phyloP scores from a whole-genome alignment of 1,140 invertebrate species.

The Drosophila sp. region DNA sequence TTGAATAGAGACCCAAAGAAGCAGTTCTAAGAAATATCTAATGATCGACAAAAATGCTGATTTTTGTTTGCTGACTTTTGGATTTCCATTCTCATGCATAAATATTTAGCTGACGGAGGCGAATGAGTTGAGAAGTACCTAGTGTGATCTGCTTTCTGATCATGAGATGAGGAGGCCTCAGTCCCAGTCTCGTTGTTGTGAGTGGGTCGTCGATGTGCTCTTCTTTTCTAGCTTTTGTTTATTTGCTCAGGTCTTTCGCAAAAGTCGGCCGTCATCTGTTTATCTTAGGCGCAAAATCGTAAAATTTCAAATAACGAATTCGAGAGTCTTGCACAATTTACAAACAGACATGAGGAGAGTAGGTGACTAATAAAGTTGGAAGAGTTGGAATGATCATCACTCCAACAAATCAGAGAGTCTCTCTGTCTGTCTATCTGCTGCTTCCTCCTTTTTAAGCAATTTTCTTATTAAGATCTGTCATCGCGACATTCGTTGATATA shows the following conservation, averaged over 20 bases:
- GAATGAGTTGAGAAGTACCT: background rate
- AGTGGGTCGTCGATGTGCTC: constrained; percentile 33
- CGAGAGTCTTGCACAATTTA: constrained; percentile 18
- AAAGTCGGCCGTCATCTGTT: constrained; percentile 32
- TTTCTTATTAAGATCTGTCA: constrained; percentile 9
- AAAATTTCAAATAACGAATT: constrained; percentile 29
- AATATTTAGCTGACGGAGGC: constrained; percentile 60
- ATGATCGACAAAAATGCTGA: constrained; percentile 41
- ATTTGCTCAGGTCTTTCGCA: constrained; percentile 45
- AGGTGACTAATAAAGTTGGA: constrained; percentile 24
- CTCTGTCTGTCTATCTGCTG: background rate
- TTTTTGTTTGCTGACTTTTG: constrained; percentile 47
- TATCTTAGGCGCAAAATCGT: constrained; percentile 51
- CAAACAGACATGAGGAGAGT: background rate
- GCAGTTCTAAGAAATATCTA: constrained; percentile 45
- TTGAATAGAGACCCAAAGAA: background rate
- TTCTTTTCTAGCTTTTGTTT: constrained; percentile 37
- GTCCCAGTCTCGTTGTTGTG: constrained; percentile 9
- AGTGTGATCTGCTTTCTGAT: constrained; percentile 11
- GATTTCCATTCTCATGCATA: constrained; percentile 61
- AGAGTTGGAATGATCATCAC: constrained; percentile 23
- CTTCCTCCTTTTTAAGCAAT: constrained; percentile 15
- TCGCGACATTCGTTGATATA: constrained; percentile 31
- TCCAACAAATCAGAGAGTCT: background rate
- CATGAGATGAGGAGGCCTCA: constrained; percentile 9